Base-by-base conservation (phyloP, 64 coral and sea anemone species). In the Montipora sp. region DNA sequence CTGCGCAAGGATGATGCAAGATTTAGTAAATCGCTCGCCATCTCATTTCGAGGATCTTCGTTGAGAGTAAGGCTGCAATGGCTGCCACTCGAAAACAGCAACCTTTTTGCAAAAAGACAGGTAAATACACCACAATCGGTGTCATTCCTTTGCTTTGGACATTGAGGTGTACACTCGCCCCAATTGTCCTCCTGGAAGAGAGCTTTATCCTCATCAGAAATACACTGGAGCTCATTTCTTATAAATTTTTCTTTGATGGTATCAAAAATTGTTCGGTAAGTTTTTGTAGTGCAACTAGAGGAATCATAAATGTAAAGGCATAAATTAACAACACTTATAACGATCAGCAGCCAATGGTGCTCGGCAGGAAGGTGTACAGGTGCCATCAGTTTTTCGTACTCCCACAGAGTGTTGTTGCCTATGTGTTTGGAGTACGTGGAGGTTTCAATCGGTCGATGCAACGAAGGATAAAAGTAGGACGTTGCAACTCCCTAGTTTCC, bases 311-410 rank as follows among this genome's bases (percentile, higher is more conserved):
- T 55, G 18, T 88, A 74, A 27, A 76, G 63, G 47, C 69, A 75
- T 27, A 76, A 3, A 24, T 43, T 77, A 47, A 88, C 8, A 73
- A 61, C 72, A 88, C 86, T 75, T 50, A 88, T 55, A 55, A 88
- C 19, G 50, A 53, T 71, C 10, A 88, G 73, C 51, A 88, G 23
- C 86, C 86, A 88, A 23, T 88, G 86, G 36, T 76, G 18, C 66
- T 75, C 36, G 36, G 36, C 36, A 36, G 36, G 1, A 36, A 36
- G 36, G 36, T 36, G 36, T 36, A 36, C 36, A 36, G 36, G 36
- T 36, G 36, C 36, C 36, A 36, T 36, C 36, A 36, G 36, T 36
- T 36, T 36, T 36, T 36, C 36, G 36, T 36, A 36, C 36, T 36
- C 36, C 36, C 36, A 36, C 36, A 36, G 36, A 36, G 36, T 36